Base-by-base conservation (phyloP, 2,797 vertebrate species). In the Anniella stebbinsi region DNA sequence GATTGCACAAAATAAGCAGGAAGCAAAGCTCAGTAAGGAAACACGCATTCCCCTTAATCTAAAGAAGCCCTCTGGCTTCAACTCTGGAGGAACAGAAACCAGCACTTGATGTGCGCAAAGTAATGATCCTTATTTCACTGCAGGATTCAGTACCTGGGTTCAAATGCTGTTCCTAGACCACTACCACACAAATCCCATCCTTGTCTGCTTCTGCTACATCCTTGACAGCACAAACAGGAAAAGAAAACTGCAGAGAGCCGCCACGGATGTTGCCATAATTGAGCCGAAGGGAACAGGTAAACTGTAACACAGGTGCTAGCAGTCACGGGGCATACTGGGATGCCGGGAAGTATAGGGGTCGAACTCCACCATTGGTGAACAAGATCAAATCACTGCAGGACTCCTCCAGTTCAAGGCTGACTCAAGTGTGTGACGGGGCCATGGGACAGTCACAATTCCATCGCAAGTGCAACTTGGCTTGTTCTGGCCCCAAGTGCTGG, bases 141-240 rank as follows among this genome's bases (percentile, higher is more conserved):
- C 94, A 99, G 98, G 98, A n/a, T 98, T 98, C 94, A 93, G 77
- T 0, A 98, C 98, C 0, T 99, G 98, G 98, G 92, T 98, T 33
- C 98, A 98, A 67, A 99, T 99, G 98, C 98, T 99, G 89, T 98
- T 97, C 75, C 97, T 98, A 85, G 98, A 99, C 92, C 98, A 99
- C 93, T 97, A 98, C 93, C 98, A 99, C 83, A 98, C 96, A 94
- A 98, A 98, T 92, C 98, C 98, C 4, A 97, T 98, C 90, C 97
- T 98, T 87, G 95, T 98, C 89, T 98, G 97, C 95, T 99, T 99
- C 95, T 98, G 98, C 90, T 97, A 98, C 93, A 95, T 98, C 92
- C 96, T 99, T 77, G 92, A 98, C 51, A 95, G 48, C 1, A 60
- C 88, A 89, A 94, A 57, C 1, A 73, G 93, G 76, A 96, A 97